Percentiles rank a stretch among this genome's conserved stretches.
Conservation (phyloP, 2,113 vertebrate genomes). For the Brienomyrus brachyistius region DNA sequence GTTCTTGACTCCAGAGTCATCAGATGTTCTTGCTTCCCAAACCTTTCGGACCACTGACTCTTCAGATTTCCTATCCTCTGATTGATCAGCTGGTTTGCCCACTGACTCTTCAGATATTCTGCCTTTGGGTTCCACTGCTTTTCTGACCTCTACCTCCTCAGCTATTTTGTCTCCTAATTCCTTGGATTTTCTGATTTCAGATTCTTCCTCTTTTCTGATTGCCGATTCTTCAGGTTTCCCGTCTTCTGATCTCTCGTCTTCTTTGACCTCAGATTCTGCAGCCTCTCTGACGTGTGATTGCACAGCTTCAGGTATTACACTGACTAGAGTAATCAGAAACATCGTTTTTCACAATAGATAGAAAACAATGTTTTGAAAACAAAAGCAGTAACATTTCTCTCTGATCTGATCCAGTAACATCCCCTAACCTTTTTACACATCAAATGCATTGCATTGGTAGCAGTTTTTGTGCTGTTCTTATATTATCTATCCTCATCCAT, state of each 20-base stretch:
- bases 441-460: not conserved
- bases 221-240: not conserved
- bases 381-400: not conserved
- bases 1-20: not conserved
- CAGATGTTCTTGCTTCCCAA: not conserved
- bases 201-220: slow-evolving; percentile 8
- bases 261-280: not conserved
- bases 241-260: not conserved
- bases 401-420: not conserved
- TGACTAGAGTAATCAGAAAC: slow-evolving; percentile 24
- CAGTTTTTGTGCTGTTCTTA: not conserved
- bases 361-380: not conserved
- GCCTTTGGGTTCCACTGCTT: not conserved
- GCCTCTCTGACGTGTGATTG: slow-evolving; percentile 30
- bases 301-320: slow-evolving; percentile 36
- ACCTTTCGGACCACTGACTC: slow-evolving; percentile 32
- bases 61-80: slow-evolving; percentile 7
- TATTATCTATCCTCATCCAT: not conserved
- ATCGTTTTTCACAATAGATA: slow-evolving; percentile 2
- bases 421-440: not conserved
- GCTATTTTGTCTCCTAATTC: not conserved
- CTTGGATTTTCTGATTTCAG: not conserved
- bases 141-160: not conserved
- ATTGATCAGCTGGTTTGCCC: not conserved
- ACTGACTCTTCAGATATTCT: not conserved